Percentiles rank a stretch among this genome's conserved stretches.
phyloP scores from a whole-genome alignment of 1,140 invertebrate species.

The Phocides pigmalion region DNA sequence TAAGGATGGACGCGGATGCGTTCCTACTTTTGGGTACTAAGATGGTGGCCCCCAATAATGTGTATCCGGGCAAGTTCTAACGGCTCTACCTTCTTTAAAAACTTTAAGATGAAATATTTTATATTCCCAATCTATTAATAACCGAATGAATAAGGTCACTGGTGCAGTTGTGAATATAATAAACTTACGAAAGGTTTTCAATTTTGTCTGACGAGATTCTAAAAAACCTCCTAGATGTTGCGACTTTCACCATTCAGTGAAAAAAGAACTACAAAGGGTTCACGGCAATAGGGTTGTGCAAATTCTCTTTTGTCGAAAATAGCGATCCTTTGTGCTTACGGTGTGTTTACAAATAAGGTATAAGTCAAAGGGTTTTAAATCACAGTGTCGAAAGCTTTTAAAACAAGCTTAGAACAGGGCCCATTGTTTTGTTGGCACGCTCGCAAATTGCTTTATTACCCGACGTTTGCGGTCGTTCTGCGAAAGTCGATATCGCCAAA shows the following conservation, averaged over 20 bases:
- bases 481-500: conserved; percentile 78
- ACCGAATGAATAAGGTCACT: neutral
- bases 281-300: conserved; percentile 77
- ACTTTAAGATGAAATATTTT: no score
- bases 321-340: conserved; percentile 72
- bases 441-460: conserved; percentile 82
- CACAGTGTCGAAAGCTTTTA: conserved; percentile 79
- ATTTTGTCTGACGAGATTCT: conserved; percentile 7
- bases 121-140: no score
- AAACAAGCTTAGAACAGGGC: conserved; percentile 78
- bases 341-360: conserved; percentile 80
- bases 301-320: conserved; percentile 71
- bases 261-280: conserved; percentile 64
- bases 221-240: conserved; percentile 18
- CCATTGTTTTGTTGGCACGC: conserved; percentile 78
- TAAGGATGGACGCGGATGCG: no score
- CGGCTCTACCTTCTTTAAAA: no score
- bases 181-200: neutral
- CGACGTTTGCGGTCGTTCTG: conserved; percentile 55
- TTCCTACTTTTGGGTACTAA: no score
- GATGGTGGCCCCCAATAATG: no score
- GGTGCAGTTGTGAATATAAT: no score
- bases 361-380: conserved; percentile 83
- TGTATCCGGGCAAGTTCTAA: no score
- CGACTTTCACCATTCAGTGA: conserved; percentile 65